Base-by-base conservation (phyloP, 2,797 vertebrate genomes). In the Phoxinus dragarum region DNA sequence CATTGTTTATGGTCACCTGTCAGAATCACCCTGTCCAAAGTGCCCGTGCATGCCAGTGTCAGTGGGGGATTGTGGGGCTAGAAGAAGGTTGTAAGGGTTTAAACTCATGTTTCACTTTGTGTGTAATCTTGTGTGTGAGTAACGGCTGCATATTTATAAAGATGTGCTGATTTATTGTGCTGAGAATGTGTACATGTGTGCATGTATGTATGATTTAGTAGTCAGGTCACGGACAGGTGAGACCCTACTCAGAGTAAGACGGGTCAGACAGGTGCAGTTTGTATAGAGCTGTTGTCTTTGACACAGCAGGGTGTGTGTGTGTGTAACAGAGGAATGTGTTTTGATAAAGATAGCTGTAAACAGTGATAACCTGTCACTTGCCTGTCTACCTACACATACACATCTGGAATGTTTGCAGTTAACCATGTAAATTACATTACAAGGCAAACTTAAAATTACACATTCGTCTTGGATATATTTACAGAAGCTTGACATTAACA, bases 221-320 rank as follows among this genome's bases (percentile, higher is more conserved):
- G 80, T 78, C 52, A 71, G 85, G 66, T 82, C 85, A 86, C 36
- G 85, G 85, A 82, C 85, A 86, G 85, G 85, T 86, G 85, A 86
- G 78, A 81, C 36, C 85, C 79, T 76, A 76, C 71, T 81, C 69
- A 21, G 61, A 36, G 78, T 75, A 27, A 69, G 61, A 76, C 1
- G 52, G 69, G 64, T 66, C 56, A 82, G 49, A 86, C 85, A 86
- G 80, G 72, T 82, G 79, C 79, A 82, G 49, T 77, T 44, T 82
- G 79, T 82, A 69, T 86, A 77, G 84, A 82, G 73, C 73, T 82
- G 80, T 82, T 86, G 85, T 82, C 80, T 86, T 77, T 86, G 79
- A 68, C 72, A 82, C 79, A 86, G 85, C 69, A 86, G 85, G 85
- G 85, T 81, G 78, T 80, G 47, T 75, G 78, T 83, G 71, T 49